These are phyloP conservation scores for Neogale vison DNA, from an alignment of 2,113 vertebrate species.

Conservation along the genomic window DNA sequence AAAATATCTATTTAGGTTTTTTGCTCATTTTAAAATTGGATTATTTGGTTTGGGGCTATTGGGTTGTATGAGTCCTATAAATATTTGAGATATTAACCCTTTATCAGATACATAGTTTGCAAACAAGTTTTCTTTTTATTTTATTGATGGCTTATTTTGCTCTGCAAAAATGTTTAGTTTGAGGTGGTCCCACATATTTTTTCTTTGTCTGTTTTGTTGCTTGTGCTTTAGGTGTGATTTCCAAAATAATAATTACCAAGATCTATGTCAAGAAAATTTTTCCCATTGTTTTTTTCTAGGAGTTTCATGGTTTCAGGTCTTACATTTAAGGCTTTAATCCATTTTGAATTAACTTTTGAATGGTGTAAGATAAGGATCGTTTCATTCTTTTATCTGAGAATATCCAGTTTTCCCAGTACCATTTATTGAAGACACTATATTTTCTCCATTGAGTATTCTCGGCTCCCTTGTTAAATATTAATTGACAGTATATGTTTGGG, in stretches of 20 bases:
- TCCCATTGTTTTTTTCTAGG: not conserved
- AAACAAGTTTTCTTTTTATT: not conserved
- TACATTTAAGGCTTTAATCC: not conserved
- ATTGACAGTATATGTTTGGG: not conserved
- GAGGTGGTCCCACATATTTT: not conserved
- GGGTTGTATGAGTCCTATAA: not conserved
- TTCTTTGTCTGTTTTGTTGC: not conserved
- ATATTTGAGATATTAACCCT: not conserved
- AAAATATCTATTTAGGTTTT: not conserved
- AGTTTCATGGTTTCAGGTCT: not conserved
- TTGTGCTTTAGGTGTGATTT: not conserved
- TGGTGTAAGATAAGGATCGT: not conserved
- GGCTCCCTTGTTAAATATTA: not conserved
- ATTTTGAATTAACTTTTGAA: not conserved
- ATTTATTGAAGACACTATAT: not conserved
- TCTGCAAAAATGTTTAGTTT: not conserved
- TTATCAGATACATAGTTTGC: not conserved
- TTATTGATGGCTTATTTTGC: not conserved
- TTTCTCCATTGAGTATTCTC: not conserved
- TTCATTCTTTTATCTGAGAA: not conserved
- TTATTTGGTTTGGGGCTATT: not conserved
- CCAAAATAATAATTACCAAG: not conserved
- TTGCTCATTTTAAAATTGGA: not conserved
- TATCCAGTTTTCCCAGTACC: not conserved
- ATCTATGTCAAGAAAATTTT: not conserved